phyloP scores from a whole-genome alignment of 2,113 vertebrate genomes.

The Marcusenius ussheri region DNA sequence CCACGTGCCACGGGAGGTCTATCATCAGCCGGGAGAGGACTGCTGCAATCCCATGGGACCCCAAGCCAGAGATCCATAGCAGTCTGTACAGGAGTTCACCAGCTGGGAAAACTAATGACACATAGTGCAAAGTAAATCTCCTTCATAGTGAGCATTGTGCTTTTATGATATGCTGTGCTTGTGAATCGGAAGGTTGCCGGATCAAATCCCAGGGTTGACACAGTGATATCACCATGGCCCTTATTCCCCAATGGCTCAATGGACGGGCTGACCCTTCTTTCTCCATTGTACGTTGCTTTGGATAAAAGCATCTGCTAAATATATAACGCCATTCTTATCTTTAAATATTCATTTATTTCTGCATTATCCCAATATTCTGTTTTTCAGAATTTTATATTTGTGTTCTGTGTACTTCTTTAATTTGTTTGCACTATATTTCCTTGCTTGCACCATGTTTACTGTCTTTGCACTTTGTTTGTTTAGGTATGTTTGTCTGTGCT shows the following conservation, averaged over 20 bases:
- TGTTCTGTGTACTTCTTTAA: background rate
- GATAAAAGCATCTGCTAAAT: background rate
- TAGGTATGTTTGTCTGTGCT: background rate
- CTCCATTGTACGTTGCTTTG: background rate
- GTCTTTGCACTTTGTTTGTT: background rate
- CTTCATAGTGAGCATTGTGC: background rate
- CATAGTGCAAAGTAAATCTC: background rate
- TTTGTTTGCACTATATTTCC: background rate
- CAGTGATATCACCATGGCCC: background rate
- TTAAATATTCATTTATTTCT: background rate
- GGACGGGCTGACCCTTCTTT: background rate
- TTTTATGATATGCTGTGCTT: background rate
- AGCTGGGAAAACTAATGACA: background rate
- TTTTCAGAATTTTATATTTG: background rate
- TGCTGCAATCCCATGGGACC: background rate
- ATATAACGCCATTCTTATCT: background rate
- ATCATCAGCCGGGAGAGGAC: background rate
- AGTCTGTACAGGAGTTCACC: background rate
- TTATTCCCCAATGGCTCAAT: background rate
- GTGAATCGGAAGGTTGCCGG: background rate
- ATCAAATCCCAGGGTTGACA: background rate
- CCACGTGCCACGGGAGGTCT: background rate
- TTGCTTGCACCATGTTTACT: background rate
- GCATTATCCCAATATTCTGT: background rate
- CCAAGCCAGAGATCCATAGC: background rate